These are phyloP conservation scores for Tachycineta bicolor DNA, from an alignment of 2,113 vertebrate species.

Conservation along the genomic window DNA sequence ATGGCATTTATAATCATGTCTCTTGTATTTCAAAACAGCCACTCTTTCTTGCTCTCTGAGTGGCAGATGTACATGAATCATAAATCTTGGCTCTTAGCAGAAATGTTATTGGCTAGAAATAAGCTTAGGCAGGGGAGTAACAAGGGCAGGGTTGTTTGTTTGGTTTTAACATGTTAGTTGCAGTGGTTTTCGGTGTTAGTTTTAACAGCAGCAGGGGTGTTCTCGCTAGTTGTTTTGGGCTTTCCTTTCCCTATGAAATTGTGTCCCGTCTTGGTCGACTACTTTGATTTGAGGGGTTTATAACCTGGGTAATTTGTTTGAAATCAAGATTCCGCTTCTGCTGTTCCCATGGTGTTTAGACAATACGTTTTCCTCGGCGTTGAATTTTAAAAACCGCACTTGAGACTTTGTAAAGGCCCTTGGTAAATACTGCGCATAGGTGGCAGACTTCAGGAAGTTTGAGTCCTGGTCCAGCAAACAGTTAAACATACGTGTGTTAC, in stretches of 20 bases:
- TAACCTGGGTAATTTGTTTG: not conserved
- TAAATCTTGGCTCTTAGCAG: not conserved
- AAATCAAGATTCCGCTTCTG: not conserved
- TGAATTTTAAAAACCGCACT: not conserved
- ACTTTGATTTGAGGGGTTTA: not conserved
- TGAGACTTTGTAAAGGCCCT: not conserved
- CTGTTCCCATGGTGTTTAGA: not conserved
- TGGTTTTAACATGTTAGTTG: not conserved
- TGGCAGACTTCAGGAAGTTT: slow-evolving; percentile 42
- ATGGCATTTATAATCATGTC: not conserved
- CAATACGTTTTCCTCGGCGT: not conserved
- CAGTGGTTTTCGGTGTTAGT: not conserved
- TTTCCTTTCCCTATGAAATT: not conserved
- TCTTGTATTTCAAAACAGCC: not conserved
- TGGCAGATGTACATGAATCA: not conserved
- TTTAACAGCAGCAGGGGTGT: not conserved
- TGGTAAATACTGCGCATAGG: not conserved
- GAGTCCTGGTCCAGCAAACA: not conserved
- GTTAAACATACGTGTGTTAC: not conserved
- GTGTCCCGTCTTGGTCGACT: not conserved
- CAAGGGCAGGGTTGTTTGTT: not conserved
- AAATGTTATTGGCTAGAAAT: not conserved
- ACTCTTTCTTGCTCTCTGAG: not conserved
- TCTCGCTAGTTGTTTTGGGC: not conserved
- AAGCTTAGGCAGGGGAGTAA: not conserved